Evolutionary conservation across 2,113 vertebrate genomes (phyloP), one percentile per base, ranked within the genome.

Genomic region (Heptranchias perlo): DNA sequence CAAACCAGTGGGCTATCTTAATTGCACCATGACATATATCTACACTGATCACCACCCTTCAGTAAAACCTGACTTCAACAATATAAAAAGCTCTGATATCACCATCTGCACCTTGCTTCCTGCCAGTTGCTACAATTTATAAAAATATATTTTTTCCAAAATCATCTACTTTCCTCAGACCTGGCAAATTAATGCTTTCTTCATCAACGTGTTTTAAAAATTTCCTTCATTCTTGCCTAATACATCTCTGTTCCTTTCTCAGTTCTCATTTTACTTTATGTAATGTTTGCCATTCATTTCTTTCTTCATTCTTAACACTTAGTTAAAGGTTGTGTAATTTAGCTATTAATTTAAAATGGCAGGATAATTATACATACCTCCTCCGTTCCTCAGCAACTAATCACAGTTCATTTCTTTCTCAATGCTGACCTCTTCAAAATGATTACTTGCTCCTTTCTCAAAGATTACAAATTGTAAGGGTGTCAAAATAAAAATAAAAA

Each of bases 291-390:
- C 89, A 93, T 93, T 62, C 89, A 62, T 23, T 62, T 92, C 18
- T 61, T 31, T 14, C 89, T n/a, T 61, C 62, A 35, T 62, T 92
- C 89, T 44, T 82, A 82, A 82, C n/a, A 82, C 6, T n/a, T n/a
- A 58, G 73, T 76, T 76, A 44, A 14, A 16, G n/a, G n/a, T 35
- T 64, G 35, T 93, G 58, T 62, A 93, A n/a, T 39, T 62, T 93
- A 93, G 58, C 89, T 1, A 62, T 93, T 93, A 62, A 62, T 93
- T 93, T 93, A 64, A 93, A 93, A 64, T 93, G 89, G n/a, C 89
- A 62, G 21, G 62, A 62, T 64, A 93, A 93, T 93, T 62, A 93
- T 93, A 62, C 89, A 93, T 39, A 8, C 54, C 58, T 44, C 58
- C 14, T 18, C 61, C 5, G 61, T 62, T 61, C n/a, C 35, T 39